Conservation (phyloP, 2,113 vertebrate genomes). For the Odontesthes bonariensis region DNA sequence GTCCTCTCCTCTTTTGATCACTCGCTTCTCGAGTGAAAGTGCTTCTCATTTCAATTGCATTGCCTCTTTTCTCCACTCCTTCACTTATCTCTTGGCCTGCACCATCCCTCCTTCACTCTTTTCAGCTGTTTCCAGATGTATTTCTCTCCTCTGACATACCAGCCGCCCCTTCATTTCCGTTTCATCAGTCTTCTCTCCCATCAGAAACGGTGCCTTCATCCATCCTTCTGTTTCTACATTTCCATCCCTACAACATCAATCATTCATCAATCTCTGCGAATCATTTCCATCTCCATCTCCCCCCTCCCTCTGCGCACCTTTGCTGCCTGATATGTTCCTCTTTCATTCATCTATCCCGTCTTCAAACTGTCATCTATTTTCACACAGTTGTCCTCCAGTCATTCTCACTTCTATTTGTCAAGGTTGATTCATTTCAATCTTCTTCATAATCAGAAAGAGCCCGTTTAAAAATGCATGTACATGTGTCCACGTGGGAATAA, state of each 20-base stretch:
- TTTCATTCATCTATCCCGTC: background rate
- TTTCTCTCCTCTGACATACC: constrained; percentile 9
- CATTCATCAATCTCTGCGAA: constrained; percentile 8
- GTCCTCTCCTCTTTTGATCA: constrained; percentile 29
- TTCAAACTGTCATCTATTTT: background rate
- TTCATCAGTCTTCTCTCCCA: constrained; percentile 16
- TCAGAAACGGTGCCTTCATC: constrained; percentile 14
- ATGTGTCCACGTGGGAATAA: background rate
- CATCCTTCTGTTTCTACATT: constrained; percentile 17
- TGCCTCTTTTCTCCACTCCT: constrained; percentile 3
- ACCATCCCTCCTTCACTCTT: constrained; percentile 28
- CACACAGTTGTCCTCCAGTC: background rate
- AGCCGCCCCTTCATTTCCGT: constrained; percentile 4
- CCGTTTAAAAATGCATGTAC: background rate
- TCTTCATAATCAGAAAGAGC: background rate
- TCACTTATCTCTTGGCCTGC: constrained; percentile 10
- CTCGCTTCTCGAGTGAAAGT: constrained; percentile 20
- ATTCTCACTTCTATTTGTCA: background rate
- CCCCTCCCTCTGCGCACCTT: background rate
- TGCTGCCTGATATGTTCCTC: background rate
- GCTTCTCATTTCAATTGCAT: constrained; percentile 39
- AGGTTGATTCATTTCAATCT: background rate
- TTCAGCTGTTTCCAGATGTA: constrained; percentile 21
- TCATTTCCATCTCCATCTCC: constrained; percentile 6
- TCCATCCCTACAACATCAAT: background rate